These are phyloP conservation scores for Oscheius sp. DNA, from an alignment of 2,888 invertebrate species.

Conservation along the genomic window DNA sequence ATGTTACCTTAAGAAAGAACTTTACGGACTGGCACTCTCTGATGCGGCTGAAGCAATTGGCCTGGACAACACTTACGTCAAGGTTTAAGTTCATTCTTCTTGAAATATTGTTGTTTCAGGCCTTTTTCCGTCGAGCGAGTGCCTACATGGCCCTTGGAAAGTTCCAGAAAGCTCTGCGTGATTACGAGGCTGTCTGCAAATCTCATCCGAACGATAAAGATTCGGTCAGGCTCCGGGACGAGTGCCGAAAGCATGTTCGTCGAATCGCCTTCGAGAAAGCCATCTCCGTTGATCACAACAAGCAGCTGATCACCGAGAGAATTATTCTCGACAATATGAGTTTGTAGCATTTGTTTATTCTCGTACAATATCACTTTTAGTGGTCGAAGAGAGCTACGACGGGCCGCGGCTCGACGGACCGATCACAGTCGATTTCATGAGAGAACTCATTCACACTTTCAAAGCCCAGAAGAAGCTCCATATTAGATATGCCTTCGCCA, in stretches of 20 bases:
- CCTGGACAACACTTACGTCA: conserved; percentile 88
- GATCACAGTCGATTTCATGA: conserved; percentile 89
- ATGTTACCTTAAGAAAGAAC: conserved; percentile 87
- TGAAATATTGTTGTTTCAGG: conserved; percentile 75
- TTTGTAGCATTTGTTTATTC: conserved; percentile 7
- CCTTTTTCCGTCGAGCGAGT: conserved; percentile 94
- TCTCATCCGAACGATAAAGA: conserved; percentile 92
- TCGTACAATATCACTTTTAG: conserved; percentile 76
- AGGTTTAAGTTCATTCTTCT: conserved; percentile 75
- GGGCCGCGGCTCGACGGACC: conserved; percentile 86
- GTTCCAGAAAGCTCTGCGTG: conserved; percentile 93
- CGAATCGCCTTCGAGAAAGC: conserved; percentile 95
- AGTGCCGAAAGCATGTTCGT: conserved; percentile 95
- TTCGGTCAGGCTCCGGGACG: conserved; percentile 86
- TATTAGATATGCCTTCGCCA: conserved; percentile 91
- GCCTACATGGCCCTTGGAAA: conserved; percentile 97
- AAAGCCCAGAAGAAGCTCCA: conserved; percentile 92
- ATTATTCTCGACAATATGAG: conserved; percentile 80
- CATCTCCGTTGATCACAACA: conserved; percentile 90
- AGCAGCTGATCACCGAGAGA: conserved; percentile 88
- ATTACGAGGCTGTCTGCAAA: conserved; percentile 87
- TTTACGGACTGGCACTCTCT: conserved; percentile 90
- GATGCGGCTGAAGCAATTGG: conserved; percentile 93
- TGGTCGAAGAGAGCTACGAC: conserved; percentile 91
- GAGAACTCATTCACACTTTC: conserved; percentile 88